Evolutionary conservation across 2,113 vertebrate genomes (phyloP).

Genomic region (Elgaria multicarinata): DNA sequence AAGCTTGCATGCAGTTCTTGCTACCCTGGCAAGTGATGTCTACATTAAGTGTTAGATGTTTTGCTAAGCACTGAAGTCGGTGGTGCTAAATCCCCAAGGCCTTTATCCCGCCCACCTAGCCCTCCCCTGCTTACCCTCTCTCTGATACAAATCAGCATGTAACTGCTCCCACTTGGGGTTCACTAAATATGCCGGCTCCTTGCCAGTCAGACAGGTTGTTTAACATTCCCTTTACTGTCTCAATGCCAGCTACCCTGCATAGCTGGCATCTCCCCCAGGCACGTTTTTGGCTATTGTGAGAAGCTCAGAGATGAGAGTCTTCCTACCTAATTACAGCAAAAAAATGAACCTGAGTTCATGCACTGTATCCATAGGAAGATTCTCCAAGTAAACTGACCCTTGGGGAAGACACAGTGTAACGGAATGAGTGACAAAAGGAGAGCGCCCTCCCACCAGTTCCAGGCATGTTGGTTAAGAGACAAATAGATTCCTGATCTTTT

Average conservation of each 20-base stretch:
- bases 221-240: slow-evolving; percentile 14
- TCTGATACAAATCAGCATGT: not conserved
- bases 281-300: not conserved
- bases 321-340: not conserved
- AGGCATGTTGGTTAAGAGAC: not conserved
- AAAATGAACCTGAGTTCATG: not conserved
- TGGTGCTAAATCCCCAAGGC: not conserved
- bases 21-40: not conserved
- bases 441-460: rapidly evolving
- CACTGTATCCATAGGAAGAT: not conserved
- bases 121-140: not conserved
- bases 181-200: not conserved
- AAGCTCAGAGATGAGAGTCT: not conserved
- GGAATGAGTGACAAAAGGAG: not conserved
- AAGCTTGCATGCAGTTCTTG: rapidly evolving
- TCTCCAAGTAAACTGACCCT: not conserved
- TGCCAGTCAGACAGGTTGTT: slow-evolving; percentile 28
- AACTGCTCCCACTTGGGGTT: slow-evolving; percentile 7
- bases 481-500: not conserved
- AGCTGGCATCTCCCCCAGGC: slow-evolving; percentile 1
- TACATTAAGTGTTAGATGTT: not conserved
- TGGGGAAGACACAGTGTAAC: not conserved
- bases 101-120: no score
- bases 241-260: slow-evolving; percentile 21
- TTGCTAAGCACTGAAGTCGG: not conserved